Percentiles rank a stretch among this genome's conserved stretches.
These are phyloP conservation scores for Condylura cristata DNA, from an alignment of 2,113 vertebrate species.

Conservation along the genomic window DNA sequence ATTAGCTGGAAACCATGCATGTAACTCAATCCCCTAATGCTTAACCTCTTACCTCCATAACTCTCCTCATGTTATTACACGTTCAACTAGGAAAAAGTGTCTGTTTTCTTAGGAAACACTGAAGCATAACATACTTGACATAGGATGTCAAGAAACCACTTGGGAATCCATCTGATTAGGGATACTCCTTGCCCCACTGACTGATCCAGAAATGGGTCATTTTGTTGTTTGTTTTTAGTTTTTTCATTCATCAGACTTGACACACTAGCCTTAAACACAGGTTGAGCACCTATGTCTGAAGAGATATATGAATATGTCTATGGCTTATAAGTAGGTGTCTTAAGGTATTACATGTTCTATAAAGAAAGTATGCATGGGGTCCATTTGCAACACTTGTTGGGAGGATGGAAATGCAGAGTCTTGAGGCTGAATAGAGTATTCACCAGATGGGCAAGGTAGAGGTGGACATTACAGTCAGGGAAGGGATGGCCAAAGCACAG, in stretches of 20 bases:
- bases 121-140: neutral
- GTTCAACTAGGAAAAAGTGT: neutral
- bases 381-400: neutral
- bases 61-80: neutral
- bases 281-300: neutral
- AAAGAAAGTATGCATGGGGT: neutral
- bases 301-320: neutral
- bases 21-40: neutral
- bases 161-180: neutral
- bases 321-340: neutral
- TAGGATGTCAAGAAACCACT: neutral
- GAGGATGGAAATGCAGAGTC: neutral
- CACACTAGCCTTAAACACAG: neutral
- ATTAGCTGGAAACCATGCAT: neutral
- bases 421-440: neutral
- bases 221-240: neutral
- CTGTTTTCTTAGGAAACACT: neutral
- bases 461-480: neutral
- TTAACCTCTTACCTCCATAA: neutral
- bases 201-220: neutral
- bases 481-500: neutral
- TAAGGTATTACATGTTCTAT: neutral
- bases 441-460: neutral
- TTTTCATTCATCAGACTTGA: slow-evolving; percentile 23
- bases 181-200: neutral